Conservation (phyloP, 23 tunicate genomes). For the Diplosoma virens region DNA sequence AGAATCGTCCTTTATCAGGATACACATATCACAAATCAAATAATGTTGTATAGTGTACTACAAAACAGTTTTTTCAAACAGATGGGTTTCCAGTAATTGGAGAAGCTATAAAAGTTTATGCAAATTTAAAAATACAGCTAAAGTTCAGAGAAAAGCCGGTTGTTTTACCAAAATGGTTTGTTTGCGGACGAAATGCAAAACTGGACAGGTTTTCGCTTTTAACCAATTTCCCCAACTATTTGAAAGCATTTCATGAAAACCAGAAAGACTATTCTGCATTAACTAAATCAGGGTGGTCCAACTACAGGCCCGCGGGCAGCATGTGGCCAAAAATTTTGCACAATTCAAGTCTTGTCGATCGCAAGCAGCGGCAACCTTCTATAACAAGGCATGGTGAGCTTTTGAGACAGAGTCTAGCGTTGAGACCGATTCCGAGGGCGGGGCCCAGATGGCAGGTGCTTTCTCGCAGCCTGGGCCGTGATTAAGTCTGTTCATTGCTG, state of each 20-base stretch:
- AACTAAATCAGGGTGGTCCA: conserved; percentile 2
- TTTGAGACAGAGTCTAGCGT: no score
- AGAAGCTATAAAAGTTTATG: conserved; percentile 1
- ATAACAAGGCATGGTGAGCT: no score
- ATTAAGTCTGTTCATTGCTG: no score
- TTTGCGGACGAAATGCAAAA: conserved; percentile 4
- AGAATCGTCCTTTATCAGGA: background rate
- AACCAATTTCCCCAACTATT: background rate
- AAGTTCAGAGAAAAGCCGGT: background rate
- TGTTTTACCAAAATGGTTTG: conserved; percentile 5
- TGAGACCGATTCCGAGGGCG: no score
- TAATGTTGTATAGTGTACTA: background rate
- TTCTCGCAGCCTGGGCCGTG: no score
- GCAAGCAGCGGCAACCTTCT: no score
- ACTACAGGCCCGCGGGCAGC: no score
- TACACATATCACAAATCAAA: conserved; percentile 5
- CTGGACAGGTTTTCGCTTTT: background rate
- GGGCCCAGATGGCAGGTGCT: no score
- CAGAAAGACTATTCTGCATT: background rate
- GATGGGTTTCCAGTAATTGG: conserved; percentile 2
- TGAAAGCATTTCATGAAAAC: background rate
- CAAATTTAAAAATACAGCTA: background rate
- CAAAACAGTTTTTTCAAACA: background rate
- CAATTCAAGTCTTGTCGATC: no score
- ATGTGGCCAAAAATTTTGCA: no score